Evolutionary conservation across 2,888 invertebrate species (phyloP), one percentile per base, ranked within the genome.

Genomic region (Megalurothrips usitatus): DNA sequence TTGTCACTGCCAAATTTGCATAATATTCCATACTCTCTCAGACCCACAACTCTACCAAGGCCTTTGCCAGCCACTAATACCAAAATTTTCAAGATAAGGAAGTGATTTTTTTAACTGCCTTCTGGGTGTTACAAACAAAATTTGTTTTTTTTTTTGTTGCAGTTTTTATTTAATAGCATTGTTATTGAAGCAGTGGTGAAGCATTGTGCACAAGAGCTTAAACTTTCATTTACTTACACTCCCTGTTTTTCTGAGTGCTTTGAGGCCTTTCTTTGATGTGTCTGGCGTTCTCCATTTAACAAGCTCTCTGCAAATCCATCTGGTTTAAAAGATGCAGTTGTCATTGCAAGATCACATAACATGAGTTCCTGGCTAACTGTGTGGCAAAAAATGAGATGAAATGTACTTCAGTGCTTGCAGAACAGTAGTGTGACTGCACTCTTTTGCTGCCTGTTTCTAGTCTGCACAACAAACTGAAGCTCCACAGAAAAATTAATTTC

Each of bases 1-100:
- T 2, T 75, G 26, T 75, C 68, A 26, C n/a, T 75, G 68, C 68
- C 68, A 75, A 75, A 75, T 75, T 75, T 75, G 26, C 12, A 26
- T 26, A 26, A 12, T 26, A 26, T 26, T 10, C 12, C 68, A 11
- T 26, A 23, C 23, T 75, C 23, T 75, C 23, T 9, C 68, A 26
- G 12, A 75, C 26, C 26, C 12, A 43, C 34, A 43, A 43, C 34
- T 6, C 34, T 43, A 43, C 34, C 34, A 4, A 43, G 34, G 34
- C 34, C 34, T 43, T 43, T 43, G 0, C 23, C 68, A 0, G 23
- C 68, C 12, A 26, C 68, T 75, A 26, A 75, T 26, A 10, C 68
- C 0, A 23, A 75, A 26, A 75, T 10, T 75, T 75, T 75, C 23
- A 75, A 11, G 26, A 26, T 75, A 8, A 75, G 11, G 23, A 75